Conservation (phyloP, 2,113 vertebrate genomes). For the Rhea americana region DNA sequence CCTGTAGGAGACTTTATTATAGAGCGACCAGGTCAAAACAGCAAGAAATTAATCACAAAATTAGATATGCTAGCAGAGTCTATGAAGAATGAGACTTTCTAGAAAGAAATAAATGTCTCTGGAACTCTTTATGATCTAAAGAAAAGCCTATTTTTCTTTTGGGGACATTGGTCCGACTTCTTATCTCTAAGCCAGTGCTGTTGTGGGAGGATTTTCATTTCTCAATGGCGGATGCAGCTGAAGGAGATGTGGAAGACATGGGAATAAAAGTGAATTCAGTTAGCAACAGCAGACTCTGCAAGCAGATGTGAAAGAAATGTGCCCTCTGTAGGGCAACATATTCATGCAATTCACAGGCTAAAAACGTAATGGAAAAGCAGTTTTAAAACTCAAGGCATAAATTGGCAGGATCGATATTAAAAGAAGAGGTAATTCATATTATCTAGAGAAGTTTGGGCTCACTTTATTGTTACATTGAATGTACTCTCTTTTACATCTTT, state of each 20-base stretch:
- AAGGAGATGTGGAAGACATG: not conserved
- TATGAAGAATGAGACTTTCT: not conserved
- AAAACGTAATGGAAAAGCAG: not conserved
- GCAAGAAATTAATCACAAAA: not conserved
- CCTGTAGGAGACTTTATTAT: not conserved
- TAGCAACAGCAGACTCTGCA: not conserved
- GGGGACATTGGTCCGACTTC: not conserved
- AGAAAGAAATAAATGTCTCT: not conserved
- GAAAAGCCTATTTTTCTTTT: not conserved
- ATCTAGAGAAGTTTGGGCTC: not conserved
- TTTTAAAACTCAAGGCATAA: not conserved
- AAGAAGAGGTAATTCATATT: not conserved
- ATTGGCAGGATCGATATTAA: not conserved
- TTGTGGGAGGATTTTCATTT: not conserved
- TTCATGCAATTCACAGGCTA: not conserved
- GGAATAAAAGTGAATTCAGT: not conserved
- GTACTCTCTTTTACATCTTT: not conserved
- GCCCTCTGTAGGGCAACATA: not conserved
- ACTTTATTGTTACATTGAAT: not conserved
- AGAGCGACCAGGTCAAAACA: not conserved
- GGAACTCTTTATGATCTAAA: not conserved
- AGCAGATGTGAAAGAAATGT: not conserved
- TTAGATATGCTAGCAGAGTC: not conserved
- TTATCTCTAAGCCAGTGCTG: not conserved
- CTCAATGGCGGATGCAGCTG: not conserved